Evolutionary conservation across 2,888 invertebrate species (phyloP).

Genomic region (Mayetiola destructor): DNA sequence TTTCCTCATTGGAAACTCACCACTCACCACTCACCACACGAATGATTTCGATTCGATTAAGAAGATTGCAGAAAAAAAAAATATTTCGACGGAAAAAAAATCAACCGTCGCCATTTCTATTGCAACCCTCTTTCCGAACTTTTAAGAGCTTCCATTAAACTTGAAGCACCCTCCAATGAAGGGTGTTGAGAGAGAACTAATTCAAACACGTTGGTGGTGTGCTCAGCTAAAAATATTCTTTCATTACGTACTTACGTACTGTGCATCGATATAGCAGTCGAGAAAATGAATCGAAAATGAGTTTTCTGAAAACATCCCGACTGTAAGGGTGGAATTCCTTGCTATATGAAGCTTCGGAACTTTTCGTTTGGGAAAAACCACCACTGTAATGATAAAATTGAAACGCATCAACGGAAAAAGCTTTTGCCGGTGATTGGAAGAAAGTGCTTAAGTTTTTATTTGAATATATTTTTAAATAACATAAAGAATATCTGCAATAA

Average conservation of each 20-base stretch:
- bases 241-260: not conserved
- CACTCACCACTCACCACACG: too few relatives aligned
- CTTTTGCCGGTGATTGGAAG: too few relatives aligned
- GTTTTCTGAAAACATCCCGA: too few relatives aligned
- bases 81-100: not conserved
- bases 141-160: not conserved
- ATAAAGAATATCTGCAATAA: too few relatives aligned
- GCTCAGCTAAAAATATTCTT: slow-evolving; percentile 1
- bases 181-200: slow-evolving; percentile 2
- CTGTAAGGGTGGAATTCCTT: not conserved
- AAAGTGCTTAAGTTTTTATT: too few relatives aligned
- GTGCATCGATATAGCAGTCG: too few relatives aligned
- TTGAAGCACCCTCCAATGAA: not conserved
- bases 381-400: too few relatives aligned
- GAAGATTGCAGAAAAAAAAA: not conserved
- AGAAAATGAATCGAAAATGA: too few relatives aligned
- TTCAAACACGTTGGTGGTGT: slow-evolving; percentile 1
- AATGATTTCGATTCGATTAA: not conserved
- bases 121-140: not conserved
- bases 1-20: too few relatives aligned
- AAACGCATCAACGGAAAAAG: too few relatives aligned
- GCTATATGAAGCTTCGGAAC: not conserved
- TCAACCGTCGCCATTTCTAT: slow-evolving; percentile 4
- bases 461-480: too few relatives aligned
- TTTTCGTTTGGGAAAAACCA: too few relatives aligned